Evolutionary conservation across 2,797 vertebrate genomes (phyloP).

Genomic region (Epinephelus awoara): DNA sequence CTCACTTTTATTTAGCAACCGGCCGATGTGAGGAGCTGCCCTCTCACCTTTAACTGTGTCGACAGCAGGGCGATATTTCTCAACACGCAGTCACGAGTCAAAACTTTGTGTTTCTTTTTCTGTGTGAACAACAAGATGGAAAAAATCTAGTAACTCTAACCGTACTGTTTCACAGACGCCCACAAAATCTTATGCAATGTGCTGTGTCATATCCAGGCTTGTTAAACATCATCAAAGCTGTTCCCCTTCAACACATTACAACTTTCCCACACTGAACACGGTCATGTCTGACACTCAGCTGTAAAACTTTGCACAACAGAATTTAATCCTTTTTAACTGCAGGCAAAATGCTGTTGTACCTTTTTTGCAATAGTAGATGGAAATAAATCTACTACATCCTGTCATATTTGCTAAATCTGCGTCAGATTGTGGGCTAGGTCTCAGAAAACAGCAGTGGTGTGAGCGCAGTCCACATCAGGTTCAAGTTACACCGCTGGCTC

Average conservation of each 20-base stretch:
- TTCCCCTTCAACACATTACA: constrained; percentile 30
- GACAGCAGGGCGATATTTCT: constrained; percentile 41
- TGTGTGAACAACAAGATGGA: not conserved
- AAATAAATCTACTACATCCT: constrained; percentile 24
- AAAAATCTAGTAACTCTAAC: constrained; percentile 1
- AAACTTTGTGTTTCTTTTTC: constrained; percentile 21
- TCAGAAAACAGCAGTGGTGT: constrained; percentile 38
- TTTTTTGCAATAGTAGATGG: constrained; percentile 9
- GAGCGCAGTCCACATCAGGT: constrained; percentile 66
- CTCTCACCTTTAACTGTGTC: constrained; percentile 24
- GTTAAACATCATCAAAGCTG: constrained; percentile 53
- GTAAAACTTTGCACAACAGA: constrained; percentile 13
- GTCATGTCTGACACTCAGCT: constrained; percentile 15
- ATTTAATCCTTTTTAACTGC: not conserved
- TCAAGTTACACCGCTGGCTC: constrained; percentile 65
- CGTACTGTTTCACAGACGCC: constrained; percentile 18
- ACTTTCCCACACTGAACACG: constrained; percentile 32
- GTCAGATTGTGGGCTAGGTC: constrained; percentile 30
- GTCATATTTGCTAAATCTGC: constrained; percentile 35
- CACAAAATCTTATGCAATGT: constrained; percentile 39
- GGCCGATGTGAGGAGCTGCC: constrained; percentile 25
- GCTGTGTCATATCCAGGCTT: constrained; percentile 39
- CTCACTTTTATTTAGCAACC: constrained; percentile 1
- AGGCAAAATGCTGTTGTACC: not conserved
- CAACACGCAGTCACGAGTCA: constrained; percentile 20